A percentile compares a stretch with the other conserved stretches of the same genome.
Conservation (phyloP, 2,888 invertebrate genomes). For the Oxystoma pomonae region DNA sequence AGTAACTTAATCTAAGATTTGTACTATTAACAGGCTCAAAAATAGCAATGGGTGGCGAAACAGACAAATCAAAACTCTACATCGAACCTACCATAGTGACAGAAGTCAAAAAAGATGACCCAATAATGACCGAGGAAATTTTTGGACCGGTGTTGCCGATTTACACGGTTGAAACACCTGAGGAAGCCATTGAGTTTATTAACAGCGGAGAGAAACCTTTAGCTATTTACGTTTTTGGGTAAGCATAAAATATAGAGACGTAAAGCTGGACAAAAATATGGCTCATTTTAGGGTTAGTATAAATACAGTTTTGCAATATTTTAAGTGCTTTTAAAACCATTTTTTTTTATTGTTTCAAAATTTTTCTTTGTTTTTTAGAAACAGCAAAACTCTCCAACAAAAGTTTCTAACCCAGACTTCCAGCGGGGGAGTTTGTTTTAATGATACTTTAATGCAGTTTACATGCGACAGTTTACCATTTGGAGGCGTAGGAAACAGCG, state of each 20-base stretch:
- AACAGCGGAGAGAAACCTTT: constrained; percentile 86
- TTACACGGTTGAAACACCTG: constrained; percentile 72
- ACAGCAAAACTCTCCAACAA: constrained; percentile 54
- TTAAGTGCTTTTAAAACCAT: no score
- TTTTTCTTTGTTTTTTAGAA: constrained; percentile 34
- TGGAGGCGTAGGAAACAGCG: constrained; percentile 93
- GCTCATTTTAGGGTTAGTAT: not conserved
- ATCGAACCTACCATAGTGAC: constrained; percentile 82
- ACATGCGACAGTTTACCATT: constrained; percentile 89
- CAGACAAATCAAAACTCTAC: constrained; percentile 70
- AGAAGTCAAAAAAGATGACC: constrained; percentile 71
- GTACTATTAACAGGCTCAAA: constrained; percentile 51
- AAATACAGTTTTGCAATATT: no score
- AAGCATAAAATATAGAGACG: not conserved
- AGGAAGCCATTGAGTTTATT: constrained; percentile 87
- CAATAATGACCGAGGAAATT: constrained; percentile 87
- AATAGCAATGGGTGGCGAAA: constrained; percentile 73
- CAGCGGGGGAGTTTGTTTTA: constrained; percentile 76
- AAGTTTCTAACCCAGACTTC: constrained; percentile 67
- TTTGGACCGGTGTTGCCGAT: constrained; percentile 96
- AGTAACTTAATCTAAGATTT: not conserved
- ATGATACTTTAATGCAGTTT: constrained; percentile 83
- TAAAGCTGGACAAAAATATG: not conserved
- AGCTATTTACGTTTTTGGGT: constrained; percentile 76
- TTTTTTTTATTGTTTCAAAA: no score